Conservation (phyloP, 2,797 vertebrate species). For the Oryzias dopingdopingensis region DNA sequence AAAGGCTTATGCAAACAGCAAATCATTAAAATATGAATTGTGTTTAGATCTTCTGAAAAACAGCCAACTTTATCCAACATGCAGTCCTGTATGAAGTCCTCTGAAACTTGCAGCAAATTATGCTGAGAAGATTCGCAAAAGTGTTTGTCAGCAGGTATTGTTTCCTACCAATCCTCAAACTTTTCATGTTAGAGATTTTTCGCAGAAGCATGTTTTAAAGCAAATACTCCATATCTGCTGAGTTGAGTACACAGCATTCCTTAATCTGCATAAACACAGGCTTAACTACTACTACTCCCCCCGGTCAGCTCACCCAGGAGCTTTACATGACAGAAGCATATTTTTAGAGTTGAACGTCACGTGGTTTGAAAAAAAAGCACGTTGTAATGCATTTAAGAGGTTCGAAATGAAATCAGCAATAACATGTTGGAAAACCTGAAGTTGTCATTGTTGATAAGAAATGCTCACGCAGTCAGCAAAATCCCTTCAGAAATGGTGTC, state of each 20-base stretch:
- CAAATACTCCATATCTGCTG: slow-evolving; percentile 5
- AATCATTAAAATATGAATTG: too few species aligned
- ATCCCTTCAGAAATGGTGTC: too few species aligned
- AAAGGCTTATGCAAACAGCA: too few species aligned
- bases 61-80: too few species aligned
- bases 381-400: too few species aligned
- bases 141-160: not conserved
- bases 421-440: not conserved
- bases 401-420: not conserved
- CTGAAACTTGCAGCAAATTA: too few species aligned
- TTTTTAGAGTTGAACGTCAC: too few species aligned
- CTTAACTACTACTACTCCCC: slow-evolving; percentile 6
- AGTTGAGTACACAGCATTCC: slow-evolving; percentile 5
- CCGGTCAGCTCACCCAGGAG: slow-evolving; percentile 3
- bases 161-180: not conserved
- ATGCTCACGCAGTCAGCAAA: not conserved
- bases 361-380: too few species aligned
- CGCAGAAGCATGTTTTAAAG: not conserved
- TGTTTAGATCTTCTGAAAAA: too few species aligned
- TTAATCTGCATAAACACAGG: slow-evolving; percentile 15
- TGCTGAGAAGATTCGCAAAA: not conserved
- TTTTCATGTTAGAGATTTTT: not conserved
- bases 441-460: not conserved
- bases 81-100: too few species aligned
- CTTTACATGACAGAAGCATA: slow-evolving; percentile 5